Evolutionary conservation across 2,797 vertebrate species (phyloP), one percentile per base, ranked within the genome.

Genomic region (Pseudochirops corinnae): DNA sequence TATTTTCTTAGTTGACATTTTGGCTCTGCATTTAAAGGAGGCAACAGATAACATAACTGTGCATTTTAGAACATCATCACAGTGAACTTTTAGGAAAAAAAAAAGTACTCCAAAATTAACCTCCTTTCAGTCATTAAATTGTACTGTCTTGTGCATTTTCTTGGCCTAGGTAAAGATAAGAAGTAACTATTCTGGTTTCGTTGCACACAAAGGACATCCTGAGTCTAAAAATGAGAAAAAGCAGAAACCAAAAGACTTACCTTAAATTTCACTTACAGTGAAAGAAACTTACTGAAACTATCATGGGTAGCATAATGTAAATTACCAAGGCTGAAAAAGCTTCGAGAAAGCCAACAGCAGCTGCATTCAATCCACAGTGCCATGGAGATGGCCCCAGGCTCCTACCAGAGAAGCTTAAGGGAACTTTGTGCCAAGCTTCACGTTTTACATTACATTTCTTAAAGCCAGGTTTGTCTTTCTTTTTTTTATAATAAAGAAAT

Each of bases 251-350:
- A 96, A 97, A 74, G 28, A 46, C 39, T 93, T 97, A 96, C 92
- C 90, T 97, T 97, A 96, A 95, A 96, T 97, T 97, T 93, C 93
- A 90, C 92, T 96, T 0, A 0, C 56, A 39, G 90, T 97, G 56
- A 96, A 97, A 95, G 96, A 97, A 98, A 93, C 93, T 98, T 93
- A 87, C 96, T 95, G 67, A 95, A 93, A 93, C 90, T 97, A 50
- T 97, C 96, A 95, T 97, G 96, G 90, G 91, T 96, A 97, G 97
- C 97, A 96, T 97, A 95, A 96, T 95, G 67, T 91, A 98, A 96
- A 98, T 97, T 97, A 62, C 93, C 94, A 95, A 97, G 93, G 60
- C 92, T 98, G 96, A 97, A 96, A 97, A 94, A 98, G 93, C 98
- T 97, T 55, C 97, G 93, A 94, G 55, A 95, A 90, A 98, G 93